phyloP scores from a whole-genome alignment of 2,888 invertebrate genomes.

The Punctoribates punctum region DNA sequence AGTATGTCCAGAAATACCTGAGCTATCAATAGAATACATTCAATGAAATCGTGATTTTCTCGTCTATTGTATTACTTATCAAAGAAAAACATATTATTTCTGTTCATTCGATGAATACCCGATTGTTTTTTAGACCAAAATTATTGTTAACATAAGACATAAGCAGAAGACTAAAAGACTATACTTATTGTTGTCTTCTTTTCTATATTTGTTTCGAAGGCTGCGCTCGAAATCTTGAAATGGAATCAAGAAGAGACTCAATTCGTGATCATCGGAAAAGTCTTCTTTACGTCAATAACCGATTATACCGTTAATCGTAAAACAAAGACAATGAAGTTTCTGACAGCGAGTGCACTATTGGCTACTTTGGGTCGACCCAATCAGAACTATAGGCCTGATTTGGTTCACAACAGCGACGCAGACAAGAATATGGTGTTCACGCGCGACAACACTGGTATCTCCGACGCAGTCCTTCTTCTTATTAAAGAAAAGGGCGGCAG shows the following conservation, averaged over 20 bases:
- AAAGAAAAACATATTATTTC: not conserved
- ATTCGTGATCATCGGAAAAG: constrained; percentile 82
- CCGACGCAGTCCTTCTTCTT: constrained; percentile 77
- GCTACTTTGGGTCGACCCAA: constrained; percentile 85
- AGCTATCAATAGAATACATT: constrained; percentile 2
- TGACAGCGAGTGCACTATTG: constrained; percentile 80
- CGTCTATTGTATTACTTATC: not conserved
- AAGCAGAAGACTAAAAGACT: too few species aligned
- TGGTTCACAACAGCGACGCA: constrained; percentile 49
- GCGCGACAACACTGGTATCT: constrained; percentile 60
- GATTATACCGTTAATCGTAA: constrained; percentile 49
- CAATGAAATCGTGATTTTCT: constrained; percentile 36
- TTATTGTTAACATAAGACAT: not conserved
- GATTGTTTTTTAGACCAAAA: constrained; percentile 1
- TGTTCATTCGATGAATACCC: not conserved
- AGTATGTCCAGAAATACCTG: constrained; percentile 52
- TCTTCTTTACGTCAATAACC: constrained; percentile 62
- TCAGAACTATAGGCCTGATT: constrained; percentile 62
- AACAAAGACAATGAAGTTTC: constrained; percentile 58
- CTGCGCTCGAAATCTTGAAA: constrained; percentile 86
- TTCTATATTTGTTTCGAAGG: constrained; percentile 55
- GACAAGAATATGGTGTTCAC: constrained; percentile 57
- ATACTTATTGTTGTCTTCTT: not conserved
- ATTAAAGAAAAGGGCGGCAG: constrained; percentile 85
- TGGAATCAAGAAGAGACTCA: constrained; percentile 85